Evolutionary conservation across 2,113 vertebrate genomes (phyloP).

Genomic region (Poeciliopsis occidentalis): DNA sequence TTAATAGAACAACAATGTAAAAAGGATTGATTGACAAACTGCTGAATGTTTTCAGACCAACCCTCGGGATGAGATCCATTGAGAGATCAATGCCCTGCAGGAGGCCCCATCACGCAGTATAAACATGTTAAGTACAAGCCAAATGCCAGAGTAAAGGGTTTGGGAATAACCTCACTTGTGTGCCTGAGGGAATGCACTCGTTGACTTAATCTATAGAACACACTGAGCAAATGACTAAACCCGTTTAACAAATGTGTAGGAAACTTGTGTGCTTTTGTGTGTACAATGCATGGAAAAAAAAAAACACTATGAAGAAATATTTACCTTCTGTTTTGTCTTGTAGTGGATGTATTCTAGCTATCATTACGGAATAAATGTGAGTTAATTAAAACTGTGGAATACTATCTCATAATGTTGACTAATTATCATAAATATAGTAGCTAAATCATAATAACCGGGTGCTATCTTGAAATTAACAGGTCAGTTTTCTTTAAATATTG

Average conservation of each 20-base stretch:
- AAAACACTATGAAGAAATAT: neutral
- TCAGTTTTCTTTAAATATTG: neutral
- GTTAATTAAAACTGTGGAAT: too few relatives aligned
- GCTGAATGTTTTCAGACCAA: slow-evolving; percentile 44
- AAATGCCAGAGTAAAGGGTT: slow-evolving; percentile 40
- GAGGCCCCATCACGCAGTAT: slow-evolving; percentile 55
- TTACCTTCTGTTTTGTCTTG: neutral
- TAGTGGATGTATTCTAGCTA: neutral
- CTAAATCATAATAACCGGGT: neutral
- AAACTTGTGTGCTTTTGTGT: neutral
- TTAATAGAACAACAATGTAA: slow-evolving; percentile 25
- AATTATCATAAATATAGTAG: neutral
- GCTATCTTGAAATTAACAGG: neutral
- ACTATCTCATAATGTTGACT: too few relatives aligned
- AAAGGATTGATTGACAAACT: slow-evolving; percentile 46
- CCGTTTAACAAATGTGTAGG: neutral
- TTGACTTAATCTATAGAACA: slow-evolving; percentile 19
- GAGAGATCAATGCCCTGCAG: slow-evolving; percentile 62
- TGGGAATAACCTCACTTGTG: slow-evolving; percentile 53
- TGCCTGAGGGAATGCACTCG: slow-evolving; percentile 7
- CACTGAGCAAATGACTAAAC: slow-evolving; percentile 1
- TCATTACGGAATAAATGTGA: too few relatives aligned
- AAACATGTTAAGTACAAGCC: slow-evolving; percentile 58
- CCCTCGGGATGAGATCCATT: slow-evolving; percentile 62
- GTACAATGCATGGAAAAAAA: neutral